Conservation (phyloP, 2,888 invertebrate genomes). For the Tribolium freemani region DNA sequence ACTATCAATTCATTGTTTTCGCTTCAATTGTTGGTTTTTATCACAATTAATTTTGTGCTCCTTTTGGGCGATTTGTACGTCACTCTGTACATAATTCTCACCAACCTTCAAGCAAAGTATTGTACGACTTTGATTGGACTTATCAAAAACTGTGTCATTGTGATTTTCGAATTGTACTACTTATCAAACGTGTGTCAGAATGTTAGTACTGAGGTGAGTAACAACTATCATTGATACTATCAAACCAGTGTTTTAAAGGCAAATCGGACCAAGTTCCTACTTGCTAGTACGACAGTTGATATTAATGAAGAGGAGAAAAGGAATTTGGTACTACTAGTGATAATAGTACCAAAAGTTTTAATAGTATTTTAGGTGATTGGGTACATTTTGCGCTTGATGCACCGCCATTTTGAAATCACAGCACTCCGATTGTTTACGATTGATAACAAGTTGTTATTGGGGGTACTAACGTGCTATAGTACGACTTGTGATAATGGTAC, state of each 20-base stretch:
- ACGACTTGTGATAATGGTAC: neutral
- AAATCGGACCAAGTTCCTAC: neutral
- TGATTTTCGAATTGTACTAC: neutral
- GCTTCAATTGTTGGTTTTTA: neutral
- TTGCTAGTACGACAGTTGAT: conserved; percentile 48
- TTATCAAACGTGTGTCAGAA: neutral
- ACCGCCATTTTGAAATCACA: conserved; percentile 49
- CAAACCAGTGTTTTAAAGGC: neutral
- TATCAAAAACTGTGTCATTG: neutral
- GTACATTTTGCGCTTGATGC: conserved; percentile 45
- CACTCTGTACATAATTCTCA: neutral
- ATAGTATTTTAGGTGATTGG: conserved; percentile 45
- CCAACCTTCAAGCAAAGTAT: neutral
- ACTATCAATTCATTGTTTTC: neutral
- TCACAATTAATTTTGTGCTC: neutral
- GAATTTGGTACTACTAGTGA: conserved; percentile 44
- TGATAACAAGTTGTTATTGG: conserved; percentile 51
- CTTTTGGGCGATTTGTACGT: neutral
- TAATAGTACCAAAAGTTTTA: neutral
- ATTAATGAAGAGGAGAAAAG: conserved; percentile 49
- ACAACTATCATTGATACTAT: too few relatives aligned
- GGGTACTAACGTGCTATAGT: conserved; percentile 44
- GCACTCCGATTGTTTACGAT: conserved; percentile 52
- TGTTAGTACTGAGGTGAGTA: neutral
- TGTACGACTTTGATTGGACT: neutral